These are phyloP conservation scores for Parascotia fuliginaria DNA, from an alignment of 2,888 invertebrate genomes.

Conservation along the genomic window DNA sequence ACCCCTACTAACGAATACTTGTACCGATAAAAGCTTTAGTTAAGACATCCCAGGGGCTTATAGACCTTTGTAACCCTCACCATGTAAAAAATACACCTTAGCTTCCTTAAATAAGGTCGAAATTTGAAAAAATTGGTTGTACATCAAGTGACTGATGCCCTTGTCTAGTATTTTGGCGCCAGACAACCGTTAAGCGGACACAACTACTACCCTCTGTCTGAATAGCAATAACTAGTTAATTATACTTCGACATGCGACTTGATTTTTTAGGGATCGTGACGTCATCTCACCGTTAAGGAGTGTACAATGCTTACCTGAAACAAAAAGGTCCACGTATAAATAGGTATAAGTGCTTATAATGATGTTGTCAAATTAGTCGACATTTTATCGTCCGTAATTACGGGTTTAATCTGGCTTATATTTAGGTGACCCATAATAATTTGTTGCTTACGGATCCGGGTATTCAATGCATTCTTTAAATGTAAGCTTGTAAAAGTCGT, in stretches of 20 bases:
- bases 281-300: slow-evolving; percentile 21
- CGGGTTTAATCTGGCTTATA: too few relatives aligned
- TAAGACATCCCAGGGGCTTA: slow-evolving; percentile 39
- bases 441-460: too few relatives aligned
- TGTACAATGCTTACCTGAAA: slow-evolving; percentile 40
- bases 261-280: slow-evolving; percentile 31
- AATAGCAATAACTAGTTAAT: slow-evolving; percentile 49
- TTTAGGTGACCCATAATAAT: too few relatives aligned
- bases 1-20: slow-evolving; percentile 42
- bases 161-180: slow-evolving; percentile 71
- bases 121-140: slow-evolving; percentile 16
- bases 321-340: too few relatives aligned
- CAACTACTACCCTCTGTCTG: slow-evolving; percentile 55
- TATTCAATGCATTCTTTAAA: too few relatives aligned
- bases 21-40: slow-evolving; percentile 43
- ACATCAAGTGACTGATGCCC: slow-evolving; percentile 47
- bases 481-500: too few relatives aligned
- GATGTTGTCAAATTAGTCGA: too few relatives aligned
- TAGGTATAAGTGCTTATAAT: too few relatives aligned
- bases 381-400: too few relatives aligned
- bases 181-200: slow-evolving; percentile 65
- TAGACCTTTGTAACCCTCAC: slow-evolving; percentile 23
- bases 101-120: slow-evolving; percentile 13
- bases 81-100: slow-evolving; percentile 27
- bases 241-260: slow-evolving; percentile 49